Evolutionary conservation across 2,888 invertebrate genomes (phyloP), one percentile per base, ranked within the genome.

Genomic region (Phaonia tiefii): DNA sequence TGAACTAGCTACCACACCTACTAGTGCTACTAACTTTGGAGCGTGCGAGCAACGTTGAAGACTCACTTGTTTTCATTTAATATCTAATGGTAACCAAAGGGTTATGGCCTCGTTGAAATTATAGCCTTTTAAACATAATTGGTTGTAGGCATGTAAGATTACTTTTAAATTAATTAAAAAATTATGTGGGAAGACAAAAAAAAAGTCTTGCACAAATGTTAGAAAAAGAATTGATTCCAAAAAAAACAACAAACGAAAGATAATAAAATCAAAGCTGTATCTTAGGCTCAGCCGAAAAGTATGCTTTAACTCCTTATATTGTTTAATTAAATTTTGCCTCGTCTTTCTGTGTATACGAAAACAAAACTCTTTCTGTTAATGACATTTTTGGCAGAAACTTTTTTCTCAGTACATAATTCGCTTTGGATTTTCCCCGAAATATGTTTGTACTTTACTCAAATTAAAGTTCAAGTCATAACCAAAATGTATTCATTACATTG

Each of bases 51-150:
- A 25, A 25, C 25, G 13, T 44, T 13, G 25, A 15, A n/a, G 72
- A 22, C 49, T 63, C 51, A 25, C 63, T 73, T 51, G 25, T 7
- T 39, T 51, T 37, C 63, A 63, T 70, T 56, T 49, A 56, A n/a
- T 54, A 56, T 7, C 13, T 15, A 63, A 39, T 22, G 26, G 20
- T 13, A 63, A 42, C n/a, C 17, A 46, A 65, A 65, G 65, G 65
- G 26, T 65, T 65, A 22, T 20, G 25, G 46, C 15, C 13, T n/a
- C 60, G 49, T n/a, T 65, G 26, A 44, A 75, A 63, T 70, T 39
- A 75, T 75, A 46, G 25, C 22, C 20, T 75, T 63, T 69, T 75
- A 63, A 63, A 51, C 42, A 42, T 75, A 69, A 75, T 75, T 60
- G 51, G 37, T 8, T 11, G 10, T 13, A 10, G 42, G 60, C 75